These are phyloP conservation scores for Miltochrista miniata DNA, from an alignment of 2,888 invertebrate species.

Conservation along the genomic window DNA sequence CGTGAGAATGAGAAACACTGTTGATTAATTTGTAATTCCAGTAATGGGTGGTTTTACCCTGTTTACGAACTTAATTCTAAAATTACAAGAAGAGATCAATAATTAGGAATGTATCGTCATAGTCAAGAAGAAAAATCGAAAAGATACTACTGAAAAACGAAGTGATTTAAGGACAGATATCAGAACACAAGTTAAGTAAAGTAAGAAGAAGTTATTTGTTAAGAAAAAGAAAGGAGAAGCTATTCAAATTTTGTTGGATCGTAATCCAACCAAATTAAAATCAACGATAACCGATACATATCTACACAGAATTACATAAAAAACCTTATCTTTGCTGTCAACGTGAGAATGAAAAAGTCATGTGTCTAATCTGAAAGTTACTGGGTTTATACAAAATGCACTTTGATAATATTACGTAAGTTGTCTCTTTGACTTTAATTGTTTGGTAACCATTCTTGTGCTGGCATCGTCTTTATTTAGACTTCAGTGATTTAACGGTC, in stretches of 20 bases:
- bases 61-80: slow-evolving; percentile 13
- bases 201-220: no score
- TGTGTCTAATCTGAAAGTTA: not conserved
- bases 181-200: no score
- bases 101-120: not conserved
- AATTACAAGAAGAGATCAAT: not conserved
- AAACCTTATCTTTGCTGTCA: no score
- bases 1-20: slow-evolving; percentile 50
- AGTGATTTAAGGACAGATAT: no score
- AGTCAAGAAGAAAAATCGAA: not conserved
- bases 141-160: not conserved
- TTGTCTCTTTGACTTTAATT: not conserved
- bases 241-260: no score
- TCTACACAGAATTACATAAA: no score
- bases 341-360: not conserved
- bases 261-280: not conserved
- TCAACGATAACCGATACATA: no score
- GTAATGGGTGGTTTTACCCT: slow-evolving; percentile 41
- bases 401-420: no score
- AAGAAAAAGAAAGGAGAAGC: no score
- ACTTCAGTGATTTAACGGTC: slow-evolving; percentile 49
- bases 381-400: not conserved
- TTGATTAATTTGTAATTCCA: slow-evolving; percentile 47
- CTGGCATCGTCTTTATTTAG: not conserved
- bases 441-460: no score